Percentiles rank a stretch among this genome's conserved stretches.
phyloP scores from a whole-genome alignment of 2,797 vertebrate genomes.

The Hydrophis major region DNA sequence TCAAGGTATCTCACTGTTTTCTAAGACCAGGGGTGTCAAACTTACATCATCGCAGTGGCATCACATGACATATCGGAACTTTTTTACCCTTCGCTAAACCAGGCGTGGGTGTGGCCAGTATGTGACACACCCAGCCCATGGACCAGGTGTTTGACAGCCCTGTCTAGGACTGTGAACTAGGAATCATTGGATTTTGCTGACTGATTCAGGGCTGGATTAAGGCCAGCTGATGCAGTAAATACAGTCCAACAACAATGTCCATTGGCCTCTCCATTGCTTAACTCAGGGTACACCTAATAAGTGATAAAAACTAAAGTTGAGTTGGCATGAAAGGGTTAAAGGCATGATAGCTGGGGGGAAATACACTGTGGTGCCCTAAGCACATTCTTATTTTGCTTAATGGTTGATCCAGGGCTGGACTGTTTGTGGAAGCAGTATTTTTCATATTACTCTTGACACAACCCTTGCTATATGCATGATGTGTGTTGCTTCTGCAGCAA shows the following conservation, averaged over 20 bases:
- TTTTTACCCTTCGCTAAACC: too few relatives aligned
- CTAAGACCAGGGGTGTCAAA: not conserved
- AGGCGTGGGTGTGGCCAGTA: too few relatives aligned
- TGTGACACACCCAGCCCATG: too few relatives aligned
- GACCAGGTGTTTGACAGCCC: too few relatives aligned
- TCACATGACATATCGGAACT: too few relatives aligned
- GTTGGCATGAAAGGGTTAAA: not conserved
- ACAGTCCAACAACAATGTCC: not conserved
- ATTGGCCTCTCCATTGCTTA: not conserved
- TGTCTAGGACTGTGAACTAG: not conserved
- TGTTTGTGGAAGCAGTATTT: not conserved
- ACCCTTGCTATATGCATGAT: not conserved
- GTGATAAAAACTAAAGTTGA: not conserved
- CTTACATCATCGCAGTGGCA: too few relatives aligned
- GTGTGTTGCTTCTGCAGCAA: not conserved
- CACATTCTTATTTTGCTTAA: not conserved
- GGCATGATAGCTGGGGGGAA: not conserved
- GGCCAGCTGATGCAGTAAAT: not conserved
- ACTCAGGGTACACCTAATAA: not conserved
- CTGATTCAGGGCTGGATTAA: not conserved
- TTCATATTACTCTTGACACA: not conserved
- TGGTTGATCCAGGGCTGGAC: not conserved
- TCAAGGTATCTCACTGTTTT: not conserved
- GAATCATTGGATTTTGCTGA: not conserved
- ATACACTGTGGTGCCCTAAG: not conserved